phyloP scores from a whole-genome alignment of 37 sponge, comb jelly and placozoan genomes.

The Chondrilla cf. caribensis region DNA sequence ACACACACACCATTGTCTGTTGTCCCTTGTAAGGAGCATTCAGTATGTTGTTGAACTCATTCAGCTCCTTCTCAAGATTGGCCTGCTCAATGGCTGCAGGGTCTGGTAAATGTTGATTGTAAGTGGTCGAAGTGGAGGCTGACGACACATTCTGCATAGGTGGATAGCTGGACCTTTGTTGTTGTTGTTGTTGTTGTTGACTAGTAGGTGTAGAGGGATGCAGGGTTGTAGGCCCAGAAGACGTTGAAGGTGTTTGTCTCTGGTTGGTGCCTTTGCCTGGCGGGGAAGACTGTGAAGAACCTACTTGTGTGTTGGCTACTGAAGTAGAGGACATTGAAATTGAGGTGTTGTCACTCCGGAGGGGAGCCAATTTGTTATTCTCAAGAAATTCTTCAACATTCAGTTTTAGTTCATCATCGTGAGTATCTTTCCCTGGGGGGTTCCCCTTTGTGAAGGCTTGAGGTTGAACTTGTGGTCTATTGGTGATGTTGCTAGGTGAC shows the following conservation, averaged over 20 bases:
- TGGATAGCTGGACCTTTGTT: neutral
- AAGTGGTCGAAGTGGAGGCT: no score
- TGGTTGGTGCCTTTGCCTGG: neutral
- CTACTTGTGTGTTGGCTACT: neutral
- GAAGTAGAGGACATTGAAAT: neutral
- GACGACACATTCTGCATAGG: neutral
- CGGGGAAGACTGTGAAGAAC: conserved; percentile 11
- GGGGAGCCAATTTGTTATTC: neutral
- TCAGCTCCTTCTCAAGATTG: neutral
- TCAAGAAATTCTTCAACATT: neutral
- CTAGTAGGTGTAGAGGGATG: neutral
- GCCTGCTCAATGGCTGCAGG: no score
- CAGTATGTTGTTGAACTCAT: neutral
- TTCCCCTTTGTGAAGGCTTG: neutral
- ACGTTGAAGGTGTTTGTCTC: neutral
- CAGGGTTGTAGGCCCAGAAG: neutral
- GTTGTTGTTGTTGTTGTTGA: neutral
- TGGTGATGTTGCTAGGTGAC: neutral
- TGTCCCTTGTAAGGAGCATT: no score
- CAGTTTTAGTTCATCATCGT: conserved; percentile 15
- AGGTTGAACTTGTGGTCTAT: no score
- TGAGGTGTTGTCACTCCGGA: neutral
- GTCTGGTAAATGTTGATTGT: no score
- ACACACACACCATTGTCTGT: no score
- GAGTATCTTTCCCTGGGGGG: no score